A percentile compares a stretch with the other conserved stretches of the same genome.
Conservation (phyloP, 2,888 invertebrate species). For the Cheilosia pagana region DNA sequence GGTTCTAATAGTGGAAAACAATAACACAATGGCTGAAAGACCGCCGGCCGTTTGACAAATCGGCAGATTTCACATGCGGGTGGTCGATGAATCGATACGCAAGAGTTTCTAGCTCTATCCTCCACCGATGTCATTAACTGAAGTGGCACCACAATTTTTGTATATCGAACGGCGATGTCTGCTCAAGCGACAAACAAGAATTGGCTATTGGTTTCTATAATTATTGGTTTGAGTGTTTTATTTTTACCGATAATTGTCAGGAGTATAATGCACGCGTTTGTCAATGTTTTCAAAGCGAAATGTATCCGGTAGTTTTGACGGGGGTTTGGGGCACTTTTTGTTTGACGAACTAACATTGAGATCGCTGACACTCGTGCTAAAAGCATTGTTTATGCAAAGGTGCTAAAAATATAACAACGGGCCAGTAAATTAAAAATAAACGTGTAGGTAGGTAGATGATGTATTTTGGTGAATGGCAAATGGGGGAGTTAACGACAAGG, state of each 20-base stretch:
- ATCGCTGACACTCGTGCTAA: conserved; percentile 1
- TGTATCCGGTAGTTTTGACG: not conserved
- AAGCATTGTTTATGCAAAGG: not conserved
- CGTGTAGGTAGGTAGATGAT: too few species aligned
- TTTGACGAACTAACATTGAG: conserved; percentile 9
- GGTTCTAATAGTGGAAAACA: conserved; percentile 30
- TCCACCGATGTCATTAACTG: not conserved
- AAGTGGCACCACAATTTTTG: conserved; percentile 14
- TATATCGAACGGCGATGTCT: not conserved
- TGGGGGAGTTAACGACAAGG: too few species aligned
- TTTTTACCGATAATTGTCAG: too few species aligned
- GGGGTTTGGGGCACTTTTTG: not conserved
- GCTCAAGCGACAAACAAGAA: not conserved
- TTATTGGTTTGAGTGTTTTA: not conserved
- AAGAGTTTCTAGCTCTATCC: not conserved
- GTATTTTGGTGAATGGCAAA: too few species aligned
- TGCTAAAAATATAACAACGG: not conserved
- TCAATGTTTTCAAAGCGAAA: not conserved
- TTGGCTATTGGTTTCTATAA: conserved; percentile 4
- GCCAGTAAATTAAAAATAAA: not conserved
- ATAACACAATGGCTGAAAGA: conserved; percentile 19
- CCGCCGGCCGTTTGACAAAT: not conserved
- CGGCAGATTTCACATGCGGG: not conserved
- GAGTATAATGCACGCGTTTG: not conserved
- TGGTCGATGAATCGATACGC: not conserved